Base-by-base conservation (phyloP, 2,113 vertebrate genomes). In the Ceyx melanurus region DNA sequence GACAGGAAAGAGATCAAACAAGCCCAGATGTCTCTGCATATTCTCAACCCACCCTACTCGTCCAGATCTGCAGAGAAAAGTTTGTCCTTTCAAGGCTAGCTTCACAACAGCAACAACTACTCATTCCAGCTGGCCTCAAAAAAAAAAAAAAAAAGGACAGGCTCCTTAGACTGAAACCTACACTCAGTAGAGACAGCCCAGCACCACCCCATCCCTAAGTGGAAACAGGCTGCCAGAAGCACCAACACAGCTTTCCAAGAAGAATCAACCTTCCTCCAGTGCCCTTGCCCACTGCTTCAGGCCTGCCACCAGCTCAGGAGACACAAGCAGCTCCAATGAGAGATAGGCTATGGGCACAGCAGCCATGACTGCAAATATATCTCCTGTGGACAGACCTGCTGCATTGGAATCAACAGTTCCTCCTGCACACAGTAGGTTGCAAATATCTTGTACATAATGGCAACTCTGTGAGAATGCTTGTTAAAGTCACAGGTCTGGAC, bases 291-390 rank as follows among this genome's bases (percentile, higher is more conserved):
- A 10, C n/a, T 60, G 45, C 46, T 23, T 46, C 29, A 68, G 28
- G 46, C 28, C 54, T 82, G 54, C 13, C 53, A 73, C 26, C 42
- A 67, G 46, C 31, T 72, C 29, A 56, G 60, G n/a, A 61, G 29
- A 72, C 22, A 33, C 3, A 25, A 64, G 51, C 10, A 60, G 48
- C 26, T 35, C 37, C 5, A 4, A n/a, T 3, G 6, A 11, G 13
- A 8, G 33, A 65, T 31, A 17, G 16, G 50, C 50, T 65, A 45
- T 12, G 66, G 72, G 46, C 65, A 14, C 17, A 35, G 53, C 26
- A 23, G 19, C 46, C 23, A 7, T 8, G 25, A 51, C 7, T 5
- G 3, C 5, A 2, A 50, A 48, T 3, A 4, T 4, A 10, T 28
- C 20, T 25, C 7, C 23, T 26, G 50, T 43, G 4, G 25, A 19